Evolutionary conservation across 1,140 invertebrate species (phyloP).

Genomic region (Phocides pigmalion): DNA sequence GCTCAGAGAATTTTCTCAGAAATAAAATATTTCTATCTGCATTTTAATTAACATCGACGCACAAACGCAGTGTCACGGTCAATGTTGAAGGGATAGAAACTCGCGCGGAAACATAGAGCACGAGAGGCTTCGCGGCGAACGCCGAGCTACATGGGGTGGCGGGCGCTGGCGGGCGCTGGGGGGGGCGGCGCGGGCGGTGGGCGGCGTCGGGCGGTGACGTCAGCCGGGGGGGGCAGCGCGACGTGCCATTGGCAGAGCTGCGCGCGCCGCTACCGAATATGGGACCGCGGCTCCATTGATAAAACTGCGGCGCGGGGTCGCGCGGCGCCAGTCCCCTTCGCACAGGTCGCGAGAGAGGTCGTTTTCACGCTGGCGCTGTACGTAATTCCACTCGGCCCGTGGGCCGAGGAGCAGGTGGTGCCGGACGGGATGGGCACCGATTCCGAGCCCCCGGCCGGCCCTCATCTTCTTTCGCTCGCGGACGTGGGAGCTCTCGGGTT

Average conservation of each 20-base stretch:
- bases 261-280: slow-evolving; percentile 83
- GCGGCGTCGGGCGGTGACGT: slow-evolving; percentile 76
- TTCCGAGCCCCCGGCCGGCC: slow-evolving; percentile 65
- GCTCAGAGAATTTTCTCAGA: neutral
- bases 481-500: slow-evolving; percentile 73
- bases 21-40: neutral
- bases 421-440: slow-evolving; percentile 80
- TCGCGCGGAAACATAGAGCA: slow-evolving; percentile 16
- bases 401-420: slow-evolving; percentile 84
- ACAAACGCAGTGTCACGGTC: slow-evolving; percentile 20
- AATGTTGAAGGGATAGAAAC: slow-evolving; percentile 14
- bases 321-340: slow-evolving; percentile 81
- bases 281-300: slow-evolving; percentile 83
- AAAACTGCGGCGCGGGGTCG: slow-evolving; percentile 79
- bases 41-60: slow-evolving; percentile 5
- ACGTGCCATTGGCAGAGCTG: slow-evolving; percentile 70
- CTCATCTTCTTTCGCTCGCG: slow-evolving; percentile 78
- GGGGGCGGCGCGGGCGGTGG: slow-evolving; percentile 72
- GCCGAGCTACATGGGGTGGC: slow-evolving; percentile 39
- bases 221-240: slow-evolving; percentile 62
- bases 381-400: slow-evolving; percentile 79
- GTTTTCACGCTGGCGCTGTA: slow-evolving; percentile 80
- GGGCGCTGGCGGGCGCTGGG: slow-evolving; percentile 43
- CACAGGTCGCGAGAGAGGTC: slow-evolving; percentile 71
- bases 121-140: slow-evolving; percentile 44